phyloP scores from a whole-genome alignment of 2,888 invertebrate genomes.

The Meghimatium bilineatum region DNA sequence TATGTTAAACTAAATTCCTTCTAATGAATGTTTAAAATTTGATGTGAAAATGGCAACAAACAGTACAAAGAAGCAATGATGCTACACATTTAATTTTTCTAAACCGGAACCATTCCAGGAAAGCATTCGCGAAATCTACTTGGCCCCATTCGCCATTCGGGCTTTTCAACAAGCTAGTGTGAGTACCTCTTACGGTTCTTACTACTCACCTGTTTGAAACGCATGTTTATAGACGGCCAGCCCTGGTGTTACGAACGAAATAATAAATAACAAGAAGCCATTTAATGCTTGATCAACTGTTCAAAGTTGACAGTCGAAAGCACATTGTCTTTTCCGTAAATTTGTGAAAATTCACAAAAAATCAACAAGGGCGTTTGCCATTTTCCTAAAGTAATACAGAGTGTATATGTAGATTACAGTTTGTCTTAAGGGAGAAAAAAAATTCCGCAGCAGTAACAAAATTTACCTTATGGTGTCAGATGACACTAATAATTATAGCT shows the following conservation, averaged over 20 bases:
- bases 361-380: slow-evolving; percentile 52
- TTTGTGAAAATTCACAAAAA: slow-evolving; percentile 42
- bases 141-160: slow-evolving; percentile 35
- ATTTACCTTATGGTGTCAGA: neutral
- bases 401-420: slow-evolving; percentile 30
- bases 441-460: slow-evolving; percentile 40
- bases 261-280: slow-evolving; percentile 11
- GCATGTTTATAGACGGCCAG: slow-evolving; percentile 30
- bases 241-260: slow-evolving; percentile 12
- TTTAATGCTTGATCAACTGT: slow-evolving; percentile 8
- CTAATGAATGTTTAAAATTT: neutral
- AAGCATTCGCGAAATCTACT: neutral
- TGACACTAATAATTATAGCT: neutral
- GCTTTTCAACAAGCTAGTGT: slow-evolving; percentile 31
- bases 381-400: slow-evolving; percentile 34
- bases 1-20: neutral
- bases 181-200: slow-evolving; percentile 27
- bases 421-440: neutral
- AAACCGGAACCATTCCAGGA: slow-evolving; percentile 2
- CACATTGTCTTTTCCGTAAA: neutral
- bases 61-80: neutral
- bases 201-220: slow-evolving; percentile 50
- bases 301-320: slow-evolving; percentile 17
- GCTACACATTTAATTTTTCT: neutral
- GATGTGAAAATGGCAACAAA: neutral